Conservation (phyloP, 2,888 invertebrate genomes). For the Pteria penguin region DNA sequence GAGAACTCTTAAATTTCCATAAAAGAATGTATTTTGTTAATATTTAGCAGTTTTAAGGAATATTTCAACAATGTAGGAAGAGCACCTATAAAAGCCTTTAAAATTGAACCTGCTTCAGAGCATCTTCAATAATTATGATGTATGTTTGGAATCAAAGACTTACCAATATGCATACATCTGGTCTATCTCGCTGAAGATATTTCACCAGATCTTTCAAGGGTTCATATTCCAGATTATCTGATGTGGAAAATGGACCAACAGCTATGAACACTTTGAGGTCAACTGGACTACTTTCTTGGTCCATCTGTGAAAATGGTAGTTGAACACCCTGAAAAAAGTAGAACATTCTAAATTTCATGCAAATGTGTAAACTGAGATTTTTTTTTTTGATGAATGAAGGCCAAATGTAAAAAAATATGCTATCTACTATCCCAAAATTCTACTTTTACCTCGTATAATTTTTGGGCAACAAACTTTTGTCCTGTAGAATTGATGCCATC, state of each 20-base stretch:
- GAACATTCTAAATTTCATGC: too few relatives aligned
- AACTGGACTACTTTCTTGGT: not conserved
- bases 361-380: not conserved
- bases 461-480: conserved; percentile 85
- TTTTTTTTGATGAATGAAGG: too few relatives aligned
- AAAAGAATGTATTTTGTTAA: too few relatives aligned
- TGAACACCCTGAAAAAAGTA: conserved; percentile 1
- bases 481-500: conserved; percentile 88
- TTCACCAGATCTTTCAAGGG: conserved; percentile 89
- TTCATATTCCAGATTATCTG: conserved; percentile 88
- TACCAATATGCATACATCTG: conserved; percentile 89
- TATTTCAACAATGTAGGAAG: too few relatives aligned
- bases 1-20: too few relatives aligned
- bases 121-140: too few relatives aligned
- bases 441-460: conserved; percentile 83
- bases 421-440: conserved; percentile 8
- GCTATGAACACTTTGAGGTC: conserved; percentile 85
- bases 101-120: too few relatives aligned
- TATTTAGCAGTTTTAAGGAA: too few relatives aligned
- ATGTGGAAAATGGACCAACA: conserved; percentile 91
- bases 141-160: too few relatives aligned
- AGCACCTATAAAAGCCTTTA: too few relatives aligned
- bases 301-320: not conserved
- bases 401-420: not conserved
- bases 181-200: conserved; percentile 84